Conservation (phyloP, 2,888 invertebrate genomes). For the Erebia epiphron region DNA sequence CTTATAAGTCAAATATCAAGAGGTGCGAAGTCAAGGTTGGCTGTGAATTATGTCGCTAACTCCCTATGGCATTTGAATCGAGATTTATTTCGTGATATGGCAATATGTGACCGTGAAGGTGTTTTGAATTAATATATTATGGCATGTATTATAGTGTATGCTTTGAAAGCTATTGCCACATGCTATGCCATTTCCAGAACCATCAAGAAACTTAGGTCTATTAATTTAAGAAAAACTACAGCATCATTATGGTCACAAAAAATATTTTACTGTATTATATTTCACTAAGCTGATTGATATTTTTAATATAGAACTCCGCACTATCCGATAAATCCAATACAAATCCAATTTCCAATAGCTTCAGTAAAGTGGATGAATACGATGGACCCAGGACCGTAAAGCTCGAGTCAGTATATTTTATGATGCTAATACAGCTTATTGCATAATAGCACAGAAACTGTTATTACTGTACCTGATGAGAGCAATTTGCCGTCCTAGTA, state of each 20-base stretch:
- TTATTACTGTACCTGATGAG: conserved; percentile 38
- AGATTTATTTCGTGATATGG: conserved; percentile 67
- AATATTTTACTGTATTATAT: too few species aligned
- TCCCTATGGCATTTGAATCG: conserved; percentile 52
- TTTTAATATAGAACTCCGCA: not conserved
- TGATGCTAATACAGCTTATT: conserved; percentile 31
- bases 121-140: conserved; percentile 12
- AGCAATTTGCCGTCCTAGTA: conserved; percentile 33
- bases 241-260: too few species aligned
- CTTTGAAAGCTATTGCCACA: not conserved
- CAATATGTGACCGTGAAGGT: conserved; percentile 50
- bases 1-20: conserved; percentile 53
- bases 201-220: too few species aligned
- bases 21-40: conserved; percentile 60
- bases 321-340: not conserved
- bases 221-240: too few species aligned
- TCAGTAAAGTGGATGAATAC: conserved; percentile 15
- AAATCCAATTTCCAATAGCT: not conserved
- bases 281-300: too few species aligned
- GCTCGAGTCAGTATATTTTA: conserved; percentile 17
- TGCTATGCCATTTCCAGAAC: not conserved
- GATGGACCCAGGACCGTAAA: conserved; percentile 23
- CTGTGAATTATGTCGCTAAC: conserved; percentile 33
- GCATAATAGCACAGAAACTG: conserved; percentile 31
- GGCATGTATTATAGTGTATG: not conserved